Evolutionary conservation across 2,797 vertebrate species (phyloP), one percentile per base, ranked within the genome.

Genomic region (Sebastes itinus): DNA sequence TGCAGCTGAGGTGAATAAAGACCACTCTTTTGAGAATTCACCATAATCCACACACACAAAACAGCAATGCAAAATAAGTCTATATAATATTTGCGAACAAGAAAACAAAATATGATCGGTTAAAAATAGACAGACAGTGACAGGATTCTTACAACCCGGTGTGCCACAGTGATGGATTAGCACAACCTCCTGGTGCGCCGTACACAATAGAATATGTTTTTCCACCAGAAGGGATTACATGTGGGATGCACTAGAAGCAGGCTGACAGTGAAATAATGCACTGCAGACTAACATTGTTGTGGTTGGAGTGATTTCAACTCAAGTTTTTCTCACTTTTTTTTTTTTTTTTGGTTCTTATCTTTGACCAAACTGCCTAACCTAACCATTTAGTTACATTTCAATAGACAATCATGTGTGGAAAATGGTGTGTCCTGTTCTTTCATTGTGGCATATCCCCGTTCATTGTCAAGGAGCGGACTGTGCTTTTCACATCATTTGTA

Each of bases 101-200:
- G 10, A 77, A 70, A 81, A 82, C 25, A 78, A 62, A 66, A 66
- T 46, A 32, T 54, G 49, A 80, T n/a, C 4, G 25, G 28, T 27
- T 78, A 35, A 56, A 67, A 68, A 69, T 1, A 71, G 9, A 77
- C 75, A 81, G 58, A 77, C 75, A 74, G 58, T 68, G 72, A 86
- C 71, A 61, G 63, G 55, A 66, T 80, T 81, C 49, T 14, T 55
- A 33, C 27, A 69, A 42, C 13, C 67, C 18, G 7, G 28, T 68
- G 63, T 80, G 77, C 49, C 85, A 82, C 83, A 75, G 75, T 78
- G 67, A 81, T 66, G 68, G 46, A 83, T 80, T 56, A 60, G 66
- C 49, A 61, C 60, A 74, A 35, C 22, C 27, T 46, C 38, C 18
- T 20, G 54, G 49, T 58, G 59, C 56, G 67, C 35, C 23, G 2